phyloP scores from a whole-genome alignment of 2,797 vertebrate genomes.

The Erpetoichthys calabaricus region DNA sequence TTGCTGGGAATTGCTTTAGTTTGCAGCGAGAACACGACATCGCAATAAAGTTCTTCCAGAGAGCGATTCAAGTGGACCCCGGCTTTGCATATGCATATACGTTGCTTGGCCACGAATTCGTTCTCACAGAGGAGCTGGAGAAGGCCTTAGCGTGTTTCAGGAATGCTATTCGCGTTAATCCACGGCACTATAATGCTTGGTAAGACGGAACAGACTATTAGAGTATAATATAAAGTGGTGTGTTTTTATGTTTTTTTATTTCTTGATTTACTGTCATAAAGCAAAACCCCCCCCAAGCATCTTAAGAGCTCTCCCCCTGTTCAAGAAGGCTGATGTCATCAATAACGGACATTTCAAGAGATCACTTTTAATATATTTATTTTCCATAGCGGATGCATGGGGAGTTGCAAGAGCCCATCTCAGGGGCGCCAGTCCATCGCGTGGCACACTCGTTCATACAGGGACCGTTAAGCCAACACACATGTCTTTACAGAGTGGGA shows the following conservation, averaged over 20 bases:
- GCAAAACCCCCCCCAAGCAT: neutral
- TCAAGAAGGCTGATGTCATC: too few relatives aligned
- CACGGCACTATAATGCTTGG: constrained; percentile 93
- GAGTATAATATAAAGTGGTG: neutral
- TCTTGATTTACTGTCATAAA: neutral
- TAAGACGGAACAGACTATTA: constrained; percentile 21
- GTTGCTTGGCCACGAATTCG: constrained; percentile 86
- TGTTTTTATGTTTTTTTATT: neutral
- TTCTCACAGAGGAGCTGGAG: constrained; percentile 88
- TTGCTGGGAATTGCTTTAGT: constrained; percentile 95
- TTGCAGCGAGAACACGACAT: constrained; percentile 93
- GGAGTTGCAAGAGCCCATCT: too few relatives aligned
- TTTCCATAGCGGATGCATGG: too few relatives aligned
- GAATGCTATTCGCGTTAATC: constrained; percentile 89
- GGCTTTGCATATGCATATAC: constrained; percentile 94
- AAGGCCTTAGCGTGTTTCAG: constrained; percentile 89
- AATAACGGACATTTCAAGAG: too few relatives aligned
- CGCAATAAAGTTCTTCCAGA: constrained; percentile 96
- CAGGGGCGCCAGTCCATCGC: too few relatives aligned
- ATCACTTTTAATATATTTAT: too few relatives aligned
- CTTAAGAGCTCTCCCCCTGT: too few relatives aligned
- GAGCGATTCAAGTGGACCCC: constrained; percentile 93
- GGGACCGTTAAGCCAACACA: too few relatives aligned
- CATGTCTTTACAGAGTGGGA: too few relatives aligned
- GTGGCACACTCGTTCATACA: too few relatives aligned